Base-by-base conservation (phyloP, 2,113 vertebrate species). In the Chloroceryle aenea region DNA sequence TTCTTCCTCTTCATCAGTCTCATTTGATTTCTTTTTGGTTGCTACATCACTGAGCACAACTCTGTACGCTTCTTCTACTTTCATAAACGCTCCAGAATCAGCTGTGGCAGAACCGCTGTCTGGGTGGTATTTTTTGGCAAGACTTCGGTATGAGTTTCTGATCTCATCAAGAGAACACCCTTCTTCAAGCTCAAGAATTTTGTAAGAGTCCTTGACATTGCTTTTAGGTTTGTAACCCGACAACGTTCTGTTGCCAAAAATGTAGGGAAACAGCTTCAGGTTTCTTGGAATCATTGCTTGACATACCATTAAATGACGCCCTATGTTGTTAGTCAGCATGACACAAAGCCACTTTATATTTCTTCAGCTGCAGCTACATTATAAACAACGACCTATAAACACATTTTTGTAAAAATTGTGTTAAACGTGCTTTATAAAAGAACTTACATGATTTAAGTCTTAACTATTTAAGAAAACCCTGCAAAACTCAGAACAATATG, bases 71-170 rank as follows among this genome's bases (percentile, higher is more conserved):
- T 98, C 98, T 86, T 99, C 98, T 3, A 99, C 97, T 59, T 91
- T 97, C 15, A 99, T 96, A 89, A 99, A 99, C 25, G 97, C 96
- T 30, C 64, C 94, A 0, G 98, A 74, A 47, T 99, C 98, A 11
- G 99, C 98, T 1, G 98, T 98, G 27, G 92, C 47, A 6, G 98
- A 97, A 15, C 99, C 98, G 1, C 98, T 98, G 69, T 99, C 99
- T 0, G 99, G 99, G 62, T 99, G 99, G 96, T 99, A 99, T 13
- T 98, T 98, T 88, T 99, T 99, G 77, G 99, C 99, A 9, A 99
- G 98, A 23, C 59, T 98, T 43, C 93, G 97, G 45, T 99, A 99
- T 1, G 99, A 98, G 73, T 98, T 98, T 88, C 98, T 99, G 74
- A 99, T 98, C 20, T 99, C 98, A 0, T 98, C 98, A 2, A 97